Base-by-base conservation (phyloP, 1,140 invertebrate species). In the Gryon sp. region DNA sequence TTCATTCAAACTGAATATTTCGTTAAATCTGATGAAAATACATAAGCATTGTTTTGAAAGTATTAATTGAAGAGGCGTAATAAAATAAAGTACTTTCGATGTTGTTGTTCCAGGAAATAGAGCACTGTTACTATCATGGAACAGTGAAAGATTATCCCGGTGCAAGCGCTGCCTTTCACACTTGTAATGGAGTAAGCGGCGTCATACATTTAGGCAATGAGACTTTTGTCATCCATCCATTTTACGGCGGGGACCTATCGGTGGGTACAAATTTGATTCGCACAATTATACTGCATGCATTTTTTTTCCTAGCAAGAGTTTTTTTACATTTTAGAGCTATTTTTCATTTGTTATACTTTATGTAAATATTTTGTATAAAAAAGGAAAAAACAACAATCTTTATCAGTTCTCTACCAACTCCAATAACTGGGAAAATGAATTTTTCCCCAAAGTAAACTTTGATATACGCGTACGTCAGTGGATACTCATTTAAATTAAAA, bases 191-290 rank as follows among this genome's bases (percentile, higher is more conserved):
- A 34, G 95, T 99, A 59, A 97, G 96, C 79, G 97, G 97, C 11
- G 95, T 99, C 79, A 98, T 99, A 80, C 97, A 98, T 89, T 93
- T 98, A 80, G 96, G 96, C 82, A 98, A 98, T 90, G 97, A 98
- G 89, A 98, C 97, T 9, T 98, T 98, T 89, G 95, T 98, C 79
- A 97, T 99, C 80, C 96, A 98, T 90, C 97, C 97, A 22, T 97
- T 99, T 88, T 97, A 96, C 87, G 97, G 96, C 62, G 97, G 97
- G 36, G 97, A 98, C 91, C 90, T 97, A 80, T 97, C 96, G 92
- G 97, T 98, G 92, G 95, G 95, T 95, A 73, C 76, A 79, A 72
- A 55, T 80, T 69, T 76, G 43, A 57, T 66, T 60, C 34, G 40
- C 38, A 48, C 7, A 34, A 63, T 53, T 55, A 50, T 45, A 22